Evolutionary conservation across 2,888 invertebrate genomes (phyloP), one percentile per base, ranked within the genome.

Genomic region (Eupithecia abbreviata): DNA sequence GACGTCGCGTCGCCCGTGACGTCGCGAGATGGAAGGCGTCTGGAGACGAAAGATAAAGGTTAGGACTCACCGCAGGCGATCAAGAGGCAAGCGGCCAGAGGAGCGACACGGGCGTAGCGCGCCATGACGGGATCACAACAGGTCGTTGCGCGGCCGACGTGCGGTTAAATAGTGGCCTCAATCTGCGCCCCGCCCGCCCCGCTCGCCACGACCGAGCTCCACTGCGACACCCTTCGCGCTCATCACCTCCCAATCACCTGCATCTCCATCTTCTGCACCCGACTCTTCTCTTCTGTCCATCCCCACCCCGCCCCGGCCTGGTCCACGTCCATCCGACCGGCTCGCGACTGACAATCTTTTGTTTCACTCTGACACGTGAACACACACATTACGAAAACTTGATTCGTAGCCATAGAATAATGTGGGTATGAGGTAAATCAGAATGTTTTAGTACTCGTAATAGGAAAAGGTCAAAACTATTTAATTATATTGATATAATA

Each of bases 111-210:
- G 92, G 93, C 95, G 95, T 92, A 92, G 92, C 94, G 95, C 95
- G 95, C 95, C 95, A 95, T 95, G 95, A 92, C 95, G 94, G 95
- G 94, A 94, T 95, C 95, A 95, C 95, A 95, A 95, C 95, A 95
- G 95, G 95, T 95, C 95, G 94, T 88, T 91, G 93, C 92, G 94
- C 94, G 93, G 91, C 92, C 89, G 92, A 89, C 90, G 91, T 90
- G 91, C 92, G 90, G 90, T 95, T 95, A 94, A 95, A 95, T 95
- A 95, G 90, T 94, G 94, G 93, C 95, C 94, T 94, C 94, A 94
- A 95, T 94, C 92, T 89, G 90, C 91, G 92, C 93, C 92, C 93
- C 94, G 92, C 93, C 89, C 94, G 91, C 93, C 93, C 92, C 93
- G 90, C 93, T 91, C 93, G 93, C 95, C 94, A 93, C 93, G 89